Percentiles rank a stretch among this genome's conserved stretches.
These are phyloP conservation scores for Nycticebus coucang DNA, from an alignment of 2,113 vertebrate species.

Conservation along the genomic window DNA sequence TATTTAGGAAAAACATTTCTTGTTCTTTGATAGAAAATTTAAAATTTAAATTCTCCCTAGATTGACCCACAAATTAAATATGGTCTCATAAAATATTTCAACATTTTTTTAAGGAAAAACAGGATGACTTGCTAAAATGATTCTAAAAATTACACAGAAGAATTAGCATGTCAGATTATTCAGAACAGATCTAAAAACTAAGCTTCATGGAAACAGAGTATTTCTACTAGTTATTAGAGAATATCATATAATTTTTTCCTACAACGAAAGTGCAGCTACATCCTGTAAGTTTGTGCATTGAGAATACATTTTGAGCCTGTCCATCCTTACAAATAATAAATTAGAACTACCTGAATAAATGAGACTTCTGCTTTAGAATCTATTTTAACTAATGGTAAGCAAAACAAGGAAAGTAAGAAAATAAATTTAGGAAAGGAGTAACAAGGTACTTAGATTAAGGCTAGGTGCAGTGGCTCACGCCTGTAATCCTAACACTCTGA, in stretches of 20 bases:
- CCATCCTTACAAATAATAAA: neutral
- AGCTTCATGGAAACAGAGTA: neutral
- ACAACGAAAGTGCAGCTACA: neutral
- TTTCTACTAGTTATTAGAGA: conserved; percentile 6
- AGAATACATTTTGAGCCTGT: neutral
- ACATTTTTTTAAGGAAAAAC: neutral
- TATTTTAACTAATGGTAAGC: neutral
- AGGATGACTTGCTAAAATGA: neutral
- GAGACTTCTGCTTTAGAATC: neutral
- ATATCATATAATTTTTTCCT: neutral
- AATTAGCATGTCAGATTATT: neutral
- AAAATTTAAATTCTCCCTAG: conserved; percentile 11
- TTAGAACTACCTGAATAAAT: neutral
- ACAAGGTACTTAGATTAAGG: neutral
- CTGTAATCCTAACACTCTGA: no score
- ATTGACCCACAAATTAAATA: conserved; percentile 5
- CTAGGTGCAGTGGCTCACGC: no score
- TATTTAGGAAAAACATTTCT: neutral
- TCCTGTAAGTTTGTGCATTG: neutral
- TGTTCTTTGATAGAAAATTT: conserved; percentile 6
- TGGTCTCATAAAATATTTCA: neutral
- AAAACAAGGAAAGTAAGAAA: neutral
- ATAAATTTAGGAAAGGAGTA: neutral
- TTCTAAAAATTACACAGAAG: neutral
- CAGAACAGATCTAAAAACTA: neutral